Base-by-base conservation (phyloP, 2,797 vertebrate genomes). In the Lagorchestes hirsutus region DNA sequence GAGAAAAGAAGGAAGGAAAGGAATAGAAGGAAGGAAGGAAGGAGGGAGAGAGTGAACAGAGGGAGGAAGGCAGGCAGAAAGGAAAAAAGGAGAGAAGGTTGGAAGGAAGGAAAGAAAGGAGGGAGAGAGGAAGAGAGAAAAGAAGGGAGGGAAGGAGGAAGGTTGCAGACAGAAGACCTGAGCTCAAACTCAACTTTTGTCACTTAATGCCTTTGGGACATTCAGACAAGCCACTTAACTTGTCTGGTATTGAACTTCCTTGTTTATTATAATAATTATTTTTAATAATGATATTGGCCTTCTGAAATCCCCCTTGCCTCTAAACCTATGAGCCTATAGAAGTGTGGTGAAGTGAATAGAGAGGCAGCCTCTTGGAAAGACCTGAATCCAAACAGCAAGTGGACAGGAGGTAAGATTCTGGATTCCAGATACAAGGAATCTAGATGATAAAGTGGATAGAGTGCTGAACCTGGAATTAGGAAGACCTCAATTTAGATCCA, bases 21-120 rank as follows among this genome's bases (percentile, higher is more conserved):
- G 22, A 6, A 67, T 52, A 0, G 2, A 24, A 22, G 18, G 28
- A 40, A 27, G 14, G 62, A 6, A n/a, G 29, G 11, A 74, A 27
- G 95, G 55, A 95, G 92, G 93, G 97, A 97, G 95, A 1, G 3
- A 13, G 16, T 14, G 13, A 14, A n/a, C 8, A 11, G 10, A 59
- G 29, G 34, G 4, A 67, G 4, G 59, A 14, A 16, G 13, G 0
- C 8, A 11, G 62, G 0, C 8, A 11, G 62, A 2, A 62, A 62
- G 31, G 13, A 62, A 11, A 29, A 13, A 31, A 10, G 18, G 29
- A 31, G 9, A 31, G 31, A 62, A 13, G 59, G 11, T 12, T 12
- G 29, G 28, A 12, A 12, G 10, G 31, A 16, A 34, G 11, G 14
- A 16, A 18, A n/a, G 62, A 4, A 67, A 4, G 67, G 2, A 22